Evolutionary conservation across 2,797 vertebrate genomes (phyloP).

Genomic region (Delichon dasypus): DNA sequence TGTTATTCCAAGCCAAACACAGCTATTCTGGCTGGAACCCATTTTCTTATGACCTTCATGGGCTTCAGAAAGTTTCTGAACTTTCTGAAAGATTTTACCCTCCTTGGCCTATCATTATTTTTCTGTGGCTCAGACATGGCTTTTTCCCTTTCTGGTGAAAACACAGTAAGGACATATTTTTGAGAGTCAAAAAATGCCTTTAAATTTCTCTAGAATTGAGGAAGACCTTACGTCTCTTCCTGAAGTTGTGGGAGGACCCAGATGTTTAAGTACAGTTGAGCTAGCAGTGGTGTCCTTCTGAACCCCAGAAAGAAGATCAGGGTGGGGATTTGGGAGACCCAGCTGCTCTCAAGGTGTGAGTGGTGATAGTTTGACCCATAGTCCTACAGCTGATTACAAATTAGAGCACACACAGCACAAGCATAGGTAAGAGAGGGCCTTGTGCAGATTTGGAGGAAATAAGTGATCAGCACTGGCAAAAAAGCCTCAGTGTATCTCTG

Average conservation of each 20-base stretch:
- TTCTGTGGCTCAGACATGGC: not conserved
- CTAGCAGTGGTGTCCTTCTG: not conserved
- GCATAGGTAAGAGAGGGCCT: not conserved
- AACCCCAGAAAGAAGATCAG: not conserved
- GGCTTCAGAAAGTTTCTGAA: conserved; percentile 1
- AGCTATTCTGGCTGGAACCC: not conserved
- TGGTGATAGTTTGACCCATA: not conserved
- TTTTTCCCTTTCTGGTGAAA: not conserved
- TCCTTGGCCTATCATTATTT: not conserved
- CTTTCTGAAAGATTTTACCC: not conserved
- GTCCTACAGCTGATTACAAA: not conserved
- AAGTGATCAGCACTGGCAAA: not conserved
- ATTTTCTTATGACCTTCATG: not conserved
- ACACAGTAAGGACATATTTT: not conserved
- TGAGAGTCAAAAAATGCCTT: not conserved
- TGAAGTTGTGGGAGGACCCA: not conserved
- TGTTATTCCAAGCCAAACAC: not conserved
- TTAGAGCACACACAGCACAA: not conserved
- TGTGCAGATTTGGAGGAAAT: not conserved
- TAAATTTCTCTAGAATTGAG: not conserved
- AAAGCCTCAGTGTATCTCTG: not conserved
- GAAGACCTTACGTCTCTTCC: not conserved
- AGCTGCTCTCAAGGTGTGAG: not conserved
- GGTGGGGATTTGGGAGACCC: not conserved
- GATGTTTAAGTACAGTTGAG: not conserved